Conservation (phyloP, 1,140 invertebrate genomes). For the Bombus pyrosoma region DNA sequence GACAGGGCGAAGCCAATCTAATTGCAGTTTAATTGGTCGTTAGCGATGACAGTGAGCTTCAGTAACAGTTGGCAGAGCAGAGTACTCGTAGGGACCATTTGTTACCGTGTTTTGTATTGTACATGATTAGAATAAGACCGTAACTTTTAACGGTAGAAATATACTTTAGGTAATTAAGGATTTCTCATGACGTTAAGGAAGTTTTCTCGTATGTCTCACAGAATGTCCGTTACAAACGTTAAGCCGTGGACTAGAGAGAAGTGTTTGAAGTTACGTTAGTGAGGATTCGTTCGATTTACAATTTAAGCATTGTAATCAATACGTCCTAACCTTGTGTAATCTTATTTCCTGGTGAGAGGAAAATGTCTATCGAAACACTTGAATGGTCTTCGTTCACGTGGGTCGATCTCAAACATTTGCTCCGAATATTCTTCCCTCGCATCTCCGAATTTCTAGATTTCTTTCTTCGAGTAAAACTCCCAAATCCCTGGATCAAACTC, state of each 20-base stretch:
- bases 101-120: background rate
- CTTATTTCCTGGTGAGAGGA: too few species aligned
- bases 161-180: background rate
- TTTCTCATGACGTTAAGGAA: background rate
- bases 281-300: too few species aligned
- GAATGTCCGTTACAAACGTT: background rate
- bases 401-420: too few species aligned
- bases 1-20: conserved; percentile 13
- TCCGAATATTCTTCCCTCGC: too few species aligned
- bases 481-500: too few species aligned
- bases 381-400: too few species aligned
- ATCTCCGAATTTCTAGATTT: too few species aligned
- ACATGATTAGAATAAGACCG: background rate
- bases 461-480: too few species aligned
- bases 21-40: conserved; percentile 31
- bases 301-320: too few species aligned
- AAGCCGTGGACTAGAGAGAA: background rate
- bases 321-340: too few species aligned
- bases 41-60: conserved; percentile 6
- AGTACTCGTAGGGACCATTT: background rate
- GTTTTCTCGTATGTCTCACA: background rate
- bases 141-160: background rate
- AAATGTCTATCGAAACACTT: too few species aligned
- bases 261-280: background rate
- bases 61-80: background rate